Conservation (phyloP, 2,888 invertebrate species). For the Habroteleia sp. region DNA sequence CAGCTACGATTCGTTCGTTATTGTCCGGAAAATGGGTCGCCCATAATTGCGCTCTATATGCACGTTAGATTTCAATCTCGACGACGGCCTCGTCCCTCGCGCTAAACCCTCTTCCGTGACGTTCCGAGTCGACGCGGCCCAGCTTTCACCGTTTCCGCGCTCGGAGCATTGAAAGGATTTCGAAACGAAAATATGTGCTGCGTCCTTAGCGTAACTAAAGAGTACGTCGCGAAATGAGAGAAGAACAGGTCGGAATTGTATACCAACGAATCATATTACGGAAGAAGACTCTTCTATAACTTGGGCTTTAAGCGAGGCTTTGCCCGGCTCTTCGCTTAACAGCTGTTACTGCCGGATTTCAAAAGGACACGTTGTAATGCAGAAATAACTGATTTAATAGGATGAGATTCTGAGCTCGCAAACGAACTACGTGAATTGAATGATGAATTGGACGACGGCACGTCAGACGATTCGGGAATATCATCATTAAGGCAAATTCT, state of each 20-base stretch:
- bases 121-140: conserved; percentile 19
- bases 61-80: conserved; percentile 65
- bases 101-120: not conserved
- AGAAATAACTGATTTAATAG: conserved; percentile 54
- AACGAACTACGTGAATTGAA: conserved; percentile 27
- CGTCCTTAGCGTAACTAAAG: conserved; percentile 40
- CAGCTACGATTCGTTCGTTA: conserved; percentile 76
- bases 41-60: conserved; percentile 74
- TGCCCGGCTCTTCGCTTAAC: conserved; percentile 16
- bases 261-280: conserved; percentile 38
- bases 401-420: conserved; percentile 34
- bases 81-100: conserved; percentile 29
- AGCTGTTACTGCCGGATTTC: conserved; percentile 41
- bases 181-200: conserved; percentile 51
- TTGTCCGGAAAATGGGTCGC: conserved; percentile 79
- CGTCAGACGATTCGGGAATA: conserved; percentile 11
- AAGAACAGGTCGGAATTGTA: conserved; percentile 37
- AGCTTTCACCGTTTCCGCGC: conserved; percentile 47
- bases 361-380: conserved; percentile 53
- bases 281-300: conserved; percentile 33
- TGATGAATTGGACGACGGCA: conserved; percentile 16
- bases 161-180: conserved; percentile 50
- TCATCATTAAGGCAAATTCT: conserved; percentile 29
- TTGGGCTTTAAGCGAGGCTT: conserved; percentile 24
- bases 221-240: conserved; percentile 20